Conservation (phyloP, 2,888 invertebrate species). For the Myathropa florea region DNA sequence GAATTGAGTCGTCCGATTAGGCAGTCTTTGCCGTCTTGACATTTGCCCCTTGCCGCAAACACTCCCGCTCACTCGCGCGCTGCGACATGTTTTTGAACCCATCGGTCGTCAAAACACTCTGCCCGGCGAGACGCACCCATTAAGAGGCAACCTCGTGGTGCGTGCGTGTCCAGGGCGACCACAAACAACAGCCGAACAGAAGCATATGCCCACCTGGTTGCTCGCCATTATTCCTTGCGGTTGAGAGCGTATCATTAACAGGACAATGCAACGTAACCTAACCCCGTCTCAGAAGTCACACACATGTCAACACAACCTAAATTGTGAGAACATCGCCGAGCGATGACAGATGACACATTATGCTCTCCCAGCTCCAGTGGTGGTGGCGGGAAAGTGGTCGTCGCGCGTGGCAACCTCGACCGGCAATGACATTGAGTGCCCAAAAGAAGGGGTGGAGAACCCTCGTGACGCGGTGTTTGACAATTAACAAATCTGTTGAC, state of each 20-base stretch:
- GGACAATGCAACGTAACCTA: conserved; percentile 47
- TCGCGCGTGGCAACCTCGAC: neutral
- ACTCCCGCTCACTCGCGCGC: neutral
- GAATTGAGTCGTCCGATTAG: conserved; percentile 7
- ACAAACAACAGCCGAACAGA: conserved; percentile 7
- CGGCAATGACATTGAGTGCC: conserved; percentile 12
- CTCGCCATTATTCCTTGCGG: neutral
- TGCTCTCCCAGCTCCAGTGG: neutral
- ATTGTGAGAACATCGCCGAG: conserved; percentile 40
- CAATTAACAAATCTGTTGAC: conserved; percentile 63
- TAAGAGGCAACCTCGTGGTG: conserved; percentile 9
- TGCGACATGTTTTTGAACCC: conserved; percentile 20
- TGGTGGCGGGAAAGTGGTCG: neutral
- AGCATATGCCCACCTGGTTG: conserved; percentile 1
- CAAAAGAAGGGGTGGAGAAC: conserved; percentile 30
- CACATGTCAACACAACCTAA: conserved; percentile 39
- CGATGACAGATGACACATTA: conserved; percentile 48
- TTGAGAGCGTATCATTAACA: conserved; percentile 39
- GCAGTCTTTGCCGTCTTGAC: neutral
- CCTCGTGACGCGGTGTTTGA: conserved; percentile 49
- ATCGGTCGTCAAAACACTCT: conserved; percentile 28
- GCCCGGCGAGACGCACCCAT: conserved; percentile 44
- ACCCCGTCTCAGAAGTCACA: neutral
- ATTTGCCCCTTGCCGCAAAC: no score
- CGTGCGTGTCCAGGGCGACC: conserved; percentile 8